Evolutionary conservation across 2,113 vertebrate genomes (phyloP).

Genomic region (Atrichornis clamosus): DNA sequence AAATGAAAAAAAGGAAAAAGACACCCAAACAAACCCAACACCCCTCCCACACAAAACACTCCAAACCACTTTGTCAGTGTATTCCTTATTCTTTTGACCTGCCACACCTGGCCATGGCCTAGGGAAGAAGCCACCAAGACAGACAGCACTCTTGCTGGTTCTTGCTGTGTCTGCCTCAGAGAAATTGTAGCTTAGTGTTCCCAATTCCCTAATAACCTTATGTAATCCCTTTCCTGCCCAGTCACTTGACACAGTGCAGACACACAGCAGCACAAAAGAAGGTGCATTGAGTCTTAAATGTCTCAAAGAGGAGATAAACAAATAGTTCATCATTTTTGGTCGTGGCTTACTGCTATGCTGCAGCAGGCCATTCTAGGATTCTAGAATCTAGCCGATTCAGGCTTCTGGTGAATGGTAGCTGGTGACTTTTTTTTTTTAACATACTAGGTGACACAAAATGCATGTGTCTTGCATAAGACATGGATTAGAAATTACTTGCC

Average conservation of each 20-base stretch:
- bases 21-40: neutral
- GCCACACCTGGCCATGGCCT: neutral
- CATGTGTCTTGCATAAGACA: neutral
- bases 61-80: neutral
- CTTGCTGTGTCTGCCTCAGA: neutral
- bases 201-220: neutral
- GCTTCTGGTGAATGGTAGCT: neutral
- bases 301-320: neutral
- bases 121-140: neutral
- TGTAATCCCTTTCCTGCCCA: neutral
- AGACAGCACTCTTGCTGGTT: neutral
- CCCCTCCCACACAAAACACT: neutral
- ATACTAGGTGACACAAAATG: neutral
- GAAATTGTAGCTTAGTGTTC: neutral
- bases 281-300: neutral
- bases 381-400: neutral
- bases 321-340: neutral
- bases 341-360: neutral
- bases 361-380: neutral
- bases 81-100: neutral
- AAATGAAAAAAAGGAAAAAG: neutral
- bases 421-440: neutral
- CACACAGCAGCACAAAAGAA: neutral
- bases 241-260: neutral
- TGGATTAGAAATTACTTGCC: neutral